These are phyloP conservation scores for Leptocoma aspasia DNA, from an alignment of 2,113 vertebrate genomes.

Conservation along the genomic window DNA sequence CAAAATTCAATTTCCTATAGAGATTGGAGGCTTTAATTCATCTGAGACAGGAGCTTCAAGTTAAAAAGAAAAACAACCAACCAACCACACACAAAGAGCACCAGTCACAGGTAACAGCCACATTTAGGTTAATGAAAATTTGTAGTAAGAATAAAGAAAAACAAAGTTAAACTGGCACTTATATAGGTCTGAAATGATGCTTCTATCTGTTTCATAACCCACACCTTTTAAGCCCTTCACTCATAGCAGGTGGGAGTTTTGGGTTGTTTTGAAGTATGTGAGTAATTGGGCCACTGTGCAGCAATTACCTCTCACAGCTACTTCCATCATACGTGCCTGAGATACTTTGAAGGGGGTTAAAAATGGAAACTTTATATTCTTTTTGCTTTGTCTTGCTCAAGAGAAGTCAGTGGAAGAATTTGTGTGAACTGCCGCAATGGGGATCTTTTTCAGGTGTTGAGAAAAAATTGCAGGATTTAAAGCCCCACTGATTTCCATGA, in stretches of 20 bases:
- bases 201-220: background rate
- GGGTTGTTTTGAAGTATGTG: background rate
- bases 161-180: background rate
- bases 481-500: background rate
- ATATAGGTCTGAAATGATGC: background rate
- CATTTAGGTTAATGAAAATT: background rate
- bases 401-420: background rate
- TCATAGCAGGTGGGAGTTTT: background rate
- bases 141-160: background rate
- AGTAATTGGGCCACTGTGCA: slow-evolving; percentile 18
- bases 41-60: background rate
- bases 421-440: background rate
- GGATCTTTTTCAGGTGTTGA: background rate
- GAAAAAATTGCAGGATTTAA: background rate
- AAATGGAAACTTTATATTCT: background rate
- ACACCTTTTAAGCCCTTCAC: background rate
- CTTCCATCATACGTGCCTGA: background rate
- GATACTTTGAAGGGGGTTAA: background rate
- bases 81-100: background rate
- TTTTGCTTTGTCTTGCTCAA: background rate
- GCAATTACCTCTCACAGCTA: background rate
- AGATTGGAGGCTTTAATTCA: background rate
- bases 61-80: background rate
- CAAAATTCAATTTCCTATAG: background rate
- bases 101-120: background rate